Evolutionary conservation across 2,888 invertebrate species (phyloP), one percentile per base, ranked within the genome.

Genomic region (Agriopis marginaria): DNA sequence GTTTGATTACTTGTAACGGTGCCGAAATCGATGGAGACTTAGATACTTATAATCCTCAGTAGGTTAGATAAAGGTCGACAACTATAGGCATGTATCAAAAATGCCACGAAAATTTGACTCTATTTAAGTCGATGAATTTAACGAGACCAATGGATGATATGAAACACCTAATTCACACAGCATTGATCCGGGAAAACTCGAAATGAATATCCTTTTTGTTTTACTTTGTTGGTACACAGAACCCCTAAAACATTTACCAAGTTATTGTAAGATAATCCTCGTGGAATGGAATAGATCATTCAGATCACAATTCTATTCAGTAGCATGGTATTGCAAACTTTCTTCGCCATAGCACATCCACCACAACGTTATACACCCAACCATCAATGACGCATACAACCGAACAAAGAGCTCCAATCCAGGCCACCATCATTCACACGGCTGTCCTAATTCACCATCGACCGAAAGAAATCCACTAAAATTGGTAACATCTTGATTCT

Each of bases 401-500:
- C n/a, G 49, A 66, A 74, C 75, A 73, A 73, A 71, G 66, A 73
- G 70, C 54, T 71, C 51, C 14, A 49, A 84, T 82, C 77, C 75
- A 78, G 83, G 81, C 66, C 81, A 72, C 66, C 56, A 76, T 73
- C 73, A 81, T 89, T 87, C 84, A 84, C 86, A 86, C 85, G 84
- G 82, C 77, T 79, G 82, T 73, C 74, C 82, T 77, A 80, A 82
- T 84, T 82, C 78, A 66, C 73, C 78, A 68, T 72, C 71, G 79
- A 78, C 73, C 74, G 79, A 78, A 75, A 68, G 75, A 80, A 77
- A 82, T 83, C 80, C 80, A 77, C 75, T 61, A 70, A 80, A 83
- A 83, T 83, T 78, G 74, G 78, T 82, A 81, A 79, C 82, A 83
- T 86, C 86, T 87, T 81, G 83, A 83, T 86, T 79, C 75, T 70